phyloP scores from a whole-genome alignment of 2,888 invertebrate species.

The Phorcus lineatus region DNA sequence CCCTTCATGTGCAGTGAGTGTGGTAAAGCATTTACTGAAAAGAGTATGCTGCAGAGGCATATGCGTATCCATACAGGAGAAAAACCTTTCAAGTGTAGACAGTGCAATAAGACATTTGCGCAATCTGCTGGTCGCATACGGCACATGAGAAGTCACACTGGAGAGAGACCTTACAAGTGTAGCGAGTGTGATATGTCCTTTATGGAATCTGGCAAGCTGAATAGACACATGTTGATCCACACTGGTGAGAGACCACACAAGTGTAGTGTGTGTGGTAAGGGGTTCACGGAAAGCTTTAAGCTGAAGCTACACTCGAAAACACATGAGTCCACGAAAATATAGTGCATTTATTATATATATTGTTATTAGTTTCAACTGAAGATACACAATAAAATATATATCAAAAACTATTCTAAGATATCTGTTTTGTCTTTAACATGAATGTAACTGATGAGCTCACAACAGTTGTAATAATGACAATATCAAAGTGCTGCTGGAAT shows the following conservation, averaged over 20 bases:
- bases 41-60: slow-evolving; percentile 43
- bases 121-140: slow-evolving; percentile 38
- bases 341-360: no score
- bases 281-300: not conserved
- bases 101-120: slow-evolving; percentile 1
- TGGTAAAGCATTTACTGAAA: slow-evolving; percentile 45
- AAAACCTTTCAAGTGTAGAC: slow-evolving; percentile 39
- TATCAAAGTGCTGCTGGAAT: no score
- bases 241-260: not conserved
- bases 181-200: not conserved
- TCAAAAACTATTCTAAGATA: no score
- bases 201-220: not conserved
- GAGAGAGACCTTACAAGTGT: not conserved
- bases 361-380: no score
- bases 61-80: slow-evolving; percentile 41
- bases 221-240: not conserved
- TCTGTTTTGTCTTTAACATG: no score
- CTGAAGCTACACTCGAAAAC: not conserved
- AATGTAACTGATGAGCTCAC: no score
- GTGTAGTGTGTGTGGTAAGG: not conserved
- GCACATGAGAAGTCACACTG: not conserved
- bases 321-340: not conserved
- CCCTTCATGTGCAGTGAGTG: slow-evolving; percentile 26
- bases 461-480: no score
- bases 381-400: no score